phyloP scores from a whole-genome alignment of 2,113 vertebrate genomes.

The Scomber colias region DNA sequence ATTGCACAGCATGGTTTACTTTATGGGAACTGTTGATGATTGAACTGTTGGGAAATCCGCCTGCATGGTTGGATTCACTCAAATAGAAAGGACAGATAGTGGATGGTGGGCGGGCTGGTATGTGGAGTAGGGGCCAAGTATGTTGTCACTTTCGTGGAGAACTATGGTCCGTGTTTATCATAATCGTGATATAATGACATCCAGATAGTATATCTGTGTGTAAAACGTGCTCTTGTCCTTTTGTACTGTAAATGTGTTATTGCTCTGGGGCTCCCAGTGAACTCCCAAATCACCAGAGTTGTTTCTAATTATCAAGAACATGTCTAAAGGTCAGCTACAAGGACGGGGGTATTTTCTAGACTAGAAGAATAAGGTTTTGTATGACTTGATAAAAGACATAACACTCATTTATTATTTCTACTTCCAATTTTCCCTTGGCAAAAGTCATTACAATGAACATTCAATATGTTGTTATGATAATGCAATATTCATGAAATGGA shows the following conservation, averaged over 20 bases:
- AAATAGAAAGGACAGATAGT: constrained; percentile 7
- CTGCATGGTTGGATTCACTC: not conserved
- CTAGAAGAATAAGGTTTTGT: not conserved
- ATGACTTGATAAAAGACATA: not conserved
- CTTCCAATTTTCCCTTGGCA: not conserved
- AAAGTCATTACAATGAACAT: not conserved
- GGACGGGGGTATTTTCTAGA: not conserved
- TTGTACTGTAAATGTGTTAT: not conserved
- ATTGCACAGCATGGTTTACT: constrained; percentile 26
- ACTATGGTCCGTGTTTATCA: constrained; percentile 26
- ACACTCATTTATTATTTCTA: not conserved
- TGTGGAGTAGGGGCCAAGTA: not conserved
- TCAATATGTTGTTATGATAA: not conserved
- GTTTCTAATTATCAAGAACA: not conserved
- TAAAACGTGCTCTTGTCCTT: not conserved
- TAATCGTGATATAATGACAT: constrained; percentile 11
- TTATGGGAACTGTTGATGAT: constrained; percentile 66
- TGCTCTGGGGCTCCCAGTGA: not conserved
- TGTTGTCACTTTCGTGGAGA: constrained; percentile 1
- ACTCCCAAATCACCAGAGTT: not conserved
- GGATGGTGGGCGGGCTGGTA: not conserved
- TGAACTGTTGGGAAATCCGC: constrained; percentile 60
- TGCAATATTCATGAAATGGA: not conserved
- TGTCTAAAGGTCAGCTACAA: not conserved
- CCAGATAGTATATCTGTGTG: constrained; percentile 10